Evolutionary conservation across 2,888 invertebrate species (phyloP), one percentile per base, ranked within the genome.

Genomic region (Cactoblastis cactorum): DNA sequence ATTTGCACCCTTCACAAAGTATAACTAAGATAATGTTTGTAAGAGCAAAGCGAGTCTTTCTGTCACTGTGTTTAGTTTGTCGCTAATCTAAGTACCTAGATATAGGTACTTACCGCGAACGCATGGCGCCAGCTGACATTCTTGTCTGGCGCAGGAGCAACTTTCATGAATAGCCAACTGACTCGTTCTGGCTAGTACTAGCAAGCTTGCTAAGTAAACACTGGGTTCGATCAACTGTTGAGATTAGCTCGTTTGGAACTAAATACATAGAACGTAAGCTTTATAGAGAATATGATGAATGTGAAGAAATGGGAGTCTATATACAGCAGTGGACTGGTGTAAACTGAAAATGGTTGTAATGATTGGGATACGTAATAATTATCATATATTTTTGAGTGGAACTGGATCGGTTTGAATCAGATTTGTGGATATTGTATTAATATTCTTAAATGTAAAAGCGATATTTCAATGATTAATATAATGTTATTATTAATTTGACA

Each of bases 161-260:
- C 87, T 87, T 87, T 86, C 87, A 81, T 85, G 83, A 83, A 83
- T 84, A 83, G 77, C 76, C 73, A 81, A 80, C 81, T 65, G 77
- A 77, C 80, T 80, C 73, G 79, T 80, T 81, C 71, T 71, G 79
- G 75, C 65, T 66, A 69, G 62, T 58, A 60, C 59, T 71, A 69
- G 59, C 66, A 59, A 65, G 67, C 65, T 66, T 63, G 60, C 65
- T 62, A 69, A 66, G 68, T 71, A 72, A 74, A 74, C 67, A 71
- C 62, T 56, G 60, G 54, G 58, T 64, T 64, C 61, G 65, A 69
- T 67, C 54, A 51, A 59, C 63, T 54, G 56, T 43, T 58, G 54
- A 58, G 58, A 60, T 60, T 62, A 61, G 61, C 65, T 58, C 39
- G 32, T 38, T 48, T 17, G 11, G 15, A 14, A 35, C 47, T n/a